Evolutionary conservation across 2,113 vertebrate genomes (phyloP).

Genomic region (Cricetomys ansorgei): DNA sequence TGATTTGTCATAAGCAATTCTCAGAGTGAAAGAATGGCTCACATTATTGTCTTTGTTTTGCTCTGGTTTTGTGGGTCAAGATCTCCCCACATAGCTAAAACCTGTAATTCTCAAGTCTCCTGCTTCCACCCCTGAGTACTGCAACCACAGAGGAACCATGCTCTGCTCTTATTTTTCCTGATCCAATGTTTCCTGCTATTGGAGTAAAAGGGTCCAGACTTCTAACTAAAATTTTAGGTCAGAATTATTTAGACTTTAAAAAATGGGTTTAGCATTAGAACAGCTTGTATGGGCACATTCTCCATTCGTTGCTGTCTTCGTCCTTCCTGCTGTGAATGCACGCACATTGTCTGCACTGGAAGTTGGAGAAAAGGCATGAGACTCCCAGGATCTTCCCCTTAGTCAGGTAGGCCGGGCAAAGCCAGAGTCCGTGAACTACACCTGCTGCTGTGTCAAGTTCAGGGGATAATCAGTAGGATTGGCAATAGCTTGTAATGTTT

Average conservation of each 20-base stretch:
- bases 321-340: not conserved
- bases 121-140: not conserved
- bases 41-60: not conserved
- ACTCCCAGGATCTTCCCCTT: not conserved
- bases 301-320: not conserved
- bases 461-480: too few species aligned
- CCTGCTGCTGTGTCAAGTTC: too few species aligned
- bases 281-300: not conserved
- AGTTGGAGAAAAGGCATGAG: not conserved
- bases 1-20: not conserved
- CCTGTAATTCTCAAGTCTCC: too few species aligned
- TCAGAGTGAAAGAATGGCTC: not conserved
- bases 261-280: not conserved
- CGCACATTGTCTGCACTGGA: not conserved
- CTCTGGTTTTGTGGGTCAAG: not conserved
- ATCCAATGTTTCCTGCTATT: not conserved
- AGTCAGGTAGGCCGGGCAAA: slow-evolving; percentile 4
- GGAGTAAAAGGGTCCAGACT: not conserved
- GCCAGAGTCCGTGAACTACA: not conserved
- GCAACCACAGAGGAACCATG: not conserved
- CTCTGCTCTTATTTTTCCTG: not conserved
- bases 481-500: not conserved
- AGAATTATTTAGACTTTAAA: not conserved
- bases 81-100: not conserved
- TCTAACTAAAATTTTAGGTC: not conserved